phyloP scores from a whole-genome alignment of 1,140 invertebrate species.

The Hermetia illucens region DNA sequence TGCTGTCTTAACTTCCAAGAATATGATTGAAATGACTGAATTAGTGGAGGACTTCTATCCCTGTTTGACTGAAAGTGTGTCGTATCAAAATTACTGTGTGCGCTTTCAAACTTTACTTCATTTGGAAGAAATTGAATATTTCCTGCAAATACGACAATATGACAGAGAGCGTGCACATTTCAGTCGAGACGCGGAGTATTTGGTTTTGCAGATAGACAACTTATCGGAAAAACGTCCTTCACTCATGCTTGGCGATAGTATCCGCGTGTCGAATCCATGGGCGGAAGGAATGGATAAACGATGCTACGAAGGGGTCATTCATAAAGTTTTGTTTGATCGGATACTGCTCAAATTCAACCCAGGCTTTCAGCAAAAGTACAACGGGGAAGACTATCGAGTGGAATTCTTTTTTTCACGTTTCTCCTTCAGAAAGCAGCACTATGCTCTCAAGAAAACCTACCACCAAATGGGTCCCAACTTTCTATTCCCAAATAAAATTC shows the following conservation, averaged over 20 bases:
- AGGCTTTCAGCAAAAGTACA: conserved; percentile 53
- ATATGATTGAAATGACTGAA: conserved; percentile 22
- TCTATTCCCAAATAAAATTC: conserved; percentile 48
- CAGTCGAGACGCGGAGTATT: conserved; percentile 45
- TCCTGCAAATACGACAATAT: conserved; percentile 49
- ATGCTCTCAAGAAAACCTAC: conserved; percentile 42
- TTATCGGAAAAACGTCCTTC: conserved; percentile 74
- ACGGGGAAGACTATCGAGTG: conserved; percentile 47
- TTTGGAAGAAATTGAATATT: conserved; percentile 60
- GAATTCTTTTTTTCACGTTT: conserved; percentile 43
- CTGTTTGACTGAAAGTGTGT: conserved; percentile 34
- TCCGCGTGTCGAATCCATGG: conserved; percentile 40
- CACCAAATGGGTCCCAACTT: conserved; percentile 36
- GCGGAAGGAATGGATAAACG: conserved; percentile 11
- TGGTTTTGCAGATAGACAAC: conserved; percentile 62
- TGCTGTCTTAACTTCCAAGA: conserved; percentile 30
- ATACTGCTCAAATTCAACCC: conserved; percentile 59
- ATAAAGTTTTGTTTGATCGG: conserved; percentile 48
- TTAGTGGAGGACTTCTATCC: conserved; percentile 30
- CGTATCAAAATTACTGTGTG: conserved; percentile 40
- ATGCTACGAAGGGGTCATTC: conserved; percentile 63
- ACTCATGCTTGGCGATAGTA: conserved; percentile 62
- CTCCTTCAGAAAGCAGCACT: conserved; percentile 44
- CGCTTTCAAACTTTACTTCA: conserved; percentile 57
- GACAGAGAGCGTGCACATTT: conserved; percentile 52